A percentile compares a stretch with the other conserved stretches of the same genome.
Evolutionary conservation across 2,113 vertebrate genomes (phyloP).

Genomic region (Xiphorhynchus elegans): DNA sequence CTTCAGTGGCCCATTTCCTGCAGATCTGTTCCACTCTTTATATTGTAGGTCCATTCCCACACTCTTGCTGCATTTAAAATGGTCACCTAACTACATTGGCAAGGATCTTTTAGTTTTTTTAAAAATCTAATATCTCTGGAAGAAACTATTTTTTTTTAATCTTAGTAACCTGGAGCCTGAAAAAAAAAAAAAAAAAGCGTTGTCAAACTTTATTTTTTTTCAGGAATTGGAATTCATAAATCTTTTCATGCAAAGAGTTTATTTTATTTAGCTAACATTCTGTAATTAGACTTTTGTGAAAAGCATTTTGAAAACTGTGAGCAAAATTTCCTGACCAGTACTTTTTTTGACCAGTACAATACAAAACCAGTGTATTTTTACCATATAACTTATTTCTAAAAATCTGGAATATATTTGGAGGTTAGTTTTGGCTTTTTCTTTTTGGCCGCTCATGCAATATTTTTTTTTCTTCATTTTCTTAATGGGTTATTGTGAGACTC

Average conservation of each 20-base stretch:
- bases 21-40: too few relatives aligned
- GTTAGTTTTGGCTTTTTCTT: background rate
- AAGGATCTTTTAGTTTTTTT: background rate
- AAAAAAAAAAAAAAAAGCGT: background rate
- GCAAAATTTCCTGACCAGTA: background rate
- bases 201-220: background rate
- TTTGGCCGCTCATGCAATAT: background rate
- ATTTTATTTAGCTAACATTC: background rate
- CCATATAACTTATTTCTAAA: background rate
- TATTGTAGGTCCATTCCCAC: too few relatives aligned
- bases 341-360: background rate
- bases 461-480: background rate
- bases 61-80: background rate
- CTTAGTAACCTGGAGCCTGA: background rate
- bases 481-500: background rate
- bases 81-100: background rate
- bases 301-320: background rate
- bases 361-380: background rate
- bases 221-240: background rate
- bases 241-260: background rate
- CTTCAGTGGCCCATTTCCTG: too few relatives aligned
- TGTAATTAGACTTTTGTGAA: background rate
- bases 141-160: background rate
- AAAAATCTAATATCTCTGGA: background rate
- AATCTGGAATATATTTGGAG: background rate